Conservation (phyloP, 2,797 vertebrate species). For the Potorous gilbertii region DNA sequence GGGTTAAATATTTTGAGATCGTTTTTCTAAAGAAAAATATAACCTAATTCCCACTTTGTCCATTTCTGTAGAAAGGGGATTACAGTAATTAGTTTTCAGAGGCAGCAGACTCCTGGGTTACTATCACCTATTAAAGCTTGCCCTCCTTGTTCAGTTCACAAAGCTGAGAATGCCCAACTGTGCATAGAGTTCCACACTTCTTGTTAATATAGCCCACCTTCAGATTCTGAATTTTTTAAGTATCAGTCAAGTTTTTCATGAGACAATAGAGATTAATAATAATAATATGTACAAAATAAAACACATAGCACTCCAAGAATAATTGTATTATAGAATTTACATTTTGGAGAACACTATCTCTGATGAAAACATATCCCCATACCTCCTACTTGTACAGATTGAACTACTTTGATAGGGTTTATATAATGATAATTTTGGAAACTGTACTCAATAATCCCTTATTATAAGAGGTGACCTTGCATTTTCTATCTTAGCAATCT, state of each 20-base stretch:
- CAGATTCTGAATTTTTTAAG: not conserved
- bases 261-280: not conserved
- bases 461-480: not conserved
- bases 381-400: not conserved
- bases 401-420: not conserved
- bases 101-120: not conserved
- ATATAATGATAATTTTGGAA: not conserved
- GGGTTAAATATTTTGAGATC: not conserved
- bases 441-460: not conserved
- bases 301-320: not conserved
- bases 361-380: not conserved
- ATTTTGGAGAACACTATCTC: not conserved
- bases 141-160: not conserved
- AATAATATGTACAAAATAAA: not conserved
- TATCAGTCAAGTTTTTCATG: not conserved
- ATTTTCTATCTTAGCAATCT: not conserved
- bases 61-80: not conserved
- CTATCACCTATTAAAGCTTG: too few species aligned
- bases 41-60: not conserved
- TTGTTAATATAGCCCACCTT: not conserved
- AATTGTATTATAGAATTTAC: not conserved
- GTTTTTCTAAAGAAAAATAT: not conserved
- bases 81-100: accelerated
- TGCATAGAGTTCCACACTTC: accelerated
- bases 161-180: accelerated